Base-by-base conservation (phyloP, 1,140 invertebrate genomes). In the Heliothis virescens region DNA sequence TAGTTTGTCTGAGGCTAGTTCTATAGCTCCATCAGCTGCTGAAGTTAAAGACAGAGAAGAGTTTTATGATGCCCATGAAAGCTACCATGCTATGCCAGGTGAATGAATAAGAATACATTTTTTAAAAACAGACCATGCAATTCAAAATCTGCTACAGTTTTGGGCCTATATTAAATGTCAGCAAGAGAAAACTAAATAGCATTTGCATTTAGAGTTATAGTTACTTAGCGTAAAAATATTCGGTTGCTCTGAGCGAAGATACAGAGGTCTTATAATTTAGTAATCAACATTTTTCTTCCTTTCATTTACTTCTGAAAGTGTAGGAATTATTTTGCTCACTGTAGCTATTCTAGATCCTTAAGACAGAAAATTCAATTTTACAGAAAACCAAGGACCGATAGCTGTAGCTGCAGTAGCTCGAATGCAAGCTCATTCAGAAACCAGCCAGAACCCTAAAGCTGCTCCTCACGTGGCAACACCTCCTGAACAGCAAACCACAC, bases 21-120 rank as follows among this genome's bases (percentile, higher is more conserved):
- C 81, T 9, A 47, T 82, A 10, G 57, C 79, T 9, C 82, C 82
- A 9, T 65, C 79, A 50, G 34, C 79, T n/a, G 79, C 86, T n/a
- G 83, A 83, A 1, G 29, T 63, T n/a, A 89, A 87, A 75, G 91
- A 92, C 13, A 89, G 87, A 75, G 91, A 92, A 72, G 83, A 91
- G 50, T 92, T 90, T 59, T 92, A 86, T 81, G 91, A 92, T 82
- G 91, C 91, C 7, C 86, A 82, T 71, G 91, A 88, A 78, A 92
- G 90, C 78, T 90, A 84, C 65, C 87, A 91, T 79, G 82, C 50
- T 21, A 74, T 91, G 13, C 59, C 83, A 82, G 87, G 91, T 89
- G 83, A 79, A 21, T 71, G 3, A 26, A 26, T 0, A 41, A 41
- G 0, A 41, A 41, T 41, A 9, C 34, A 7, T 7, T 41, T 41